Conservation (phyloP, 2,113 vertebrate genomes). For the Eptesicus fuscus region DNA sequence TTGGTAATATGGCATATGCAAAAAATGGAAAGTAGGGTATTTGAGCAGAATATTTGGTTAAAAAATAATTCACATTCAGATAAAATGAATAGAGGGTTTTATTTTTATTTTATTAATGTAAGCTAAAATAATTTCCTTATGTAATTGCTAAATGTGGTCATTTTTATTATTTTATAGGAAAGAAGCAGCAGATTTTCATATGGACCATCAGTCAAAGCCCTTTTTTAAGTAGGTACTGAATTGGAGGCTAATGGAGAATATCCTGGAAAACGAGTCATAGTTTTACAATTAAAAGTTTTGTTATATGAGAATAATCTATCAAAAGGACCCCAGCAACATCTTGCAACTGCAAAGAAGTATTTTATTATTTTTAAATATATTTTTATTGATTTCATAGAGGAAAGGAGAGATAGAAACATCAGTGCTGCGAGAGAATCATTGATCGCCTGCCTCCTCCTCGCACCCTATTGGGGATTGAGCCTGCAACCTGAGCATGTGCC, state of each 20-base stretch:
- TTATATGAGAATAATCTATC: neutral
- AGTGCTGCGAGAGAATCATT: no score
- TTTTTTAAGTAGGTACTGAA: constrained; percentile 90
- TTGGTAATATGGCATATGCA: neutral
- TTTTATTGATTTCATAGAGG: no score
- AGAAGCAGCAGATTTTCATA: constrained; percentile 92
- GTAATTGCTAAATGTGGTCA: neutral
- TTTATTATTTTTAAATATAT: neutral
- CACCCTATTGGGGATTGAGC: no score
- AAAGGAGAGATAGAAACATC: no score
- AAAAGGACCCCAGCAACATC: neutral
- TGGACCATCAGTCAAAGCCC: constrained; percentile 91
- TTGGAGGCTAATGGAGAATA: neutral
- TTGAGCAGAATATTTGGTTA: neutral
- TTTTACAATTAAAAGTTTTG: neutral
- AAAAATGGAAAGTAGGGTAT: neutral
- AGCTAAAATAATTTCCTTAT: neutral
- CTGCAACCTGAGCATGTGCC: no score
- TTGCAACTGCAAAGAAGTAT: neutral
- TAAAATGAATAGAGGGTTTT: neutral
- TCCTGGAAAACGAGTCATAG: neutral
- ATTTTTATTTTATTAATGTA: constrained; percentile 5
- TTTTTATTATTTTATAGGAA: constrained; percentile 87
- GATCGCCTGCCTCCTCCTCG: no score
- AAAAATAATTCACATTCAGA: neutral